phyloP scores from a whole-genome alignment of 2,113 vertebrate genomes.

The Edolisoma coerulescens region DNA sequence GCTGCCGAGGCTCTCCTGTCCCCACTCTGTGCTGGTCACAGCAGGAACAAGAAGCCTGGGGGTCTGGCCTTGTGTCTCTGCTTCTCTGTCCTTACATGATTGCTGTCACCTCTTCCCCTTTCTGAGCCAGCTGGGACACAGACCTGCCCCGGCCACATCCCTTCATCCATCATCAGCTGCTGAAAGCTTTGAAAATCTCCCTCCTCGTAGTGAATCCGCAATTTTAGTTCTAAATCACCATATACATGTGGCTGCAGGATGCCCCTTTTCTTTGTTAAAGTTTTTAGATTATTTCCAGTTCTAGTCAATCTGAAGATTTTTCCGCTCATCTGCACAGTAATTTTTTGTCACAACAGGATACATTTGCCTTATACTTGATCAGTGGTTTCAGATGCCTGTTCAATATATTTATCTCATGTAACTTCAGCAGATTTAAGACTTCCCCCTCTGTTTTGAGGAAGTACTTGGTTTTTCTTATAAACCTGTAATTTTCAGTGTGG shows the following conservation, averaged over 20 bases:
- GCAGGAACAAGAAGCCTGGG: neutral
- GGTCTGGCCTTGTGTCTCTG: neutral
- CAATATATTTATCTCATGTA: conserved; percentile 30
- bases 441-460: conserved; percentile 42
- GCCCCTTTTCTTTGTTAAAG: neutral
- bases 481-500: conserved; percentile 78
- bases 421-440: conserved; percentile 67
- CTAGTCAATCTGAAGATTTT: neutral
- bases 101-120: neutral
- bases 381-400: conserved; percentile 41
- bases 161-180: neutral
- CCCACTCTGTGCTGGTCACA: neutral
- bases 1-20: neutral
- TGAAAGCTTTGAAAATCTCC: neutral
- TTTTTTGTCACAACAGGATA: neutral
- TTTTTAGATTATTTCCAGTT: neutral
- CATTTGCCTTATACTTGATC: conserved; percentile 10
- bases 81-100: neutral
- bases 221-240: neutral
- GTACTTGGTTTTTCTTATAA: conserved; percentile 68
- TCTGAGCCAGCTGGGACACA: neutral
- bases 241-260: neutral
- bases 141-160: neutral
- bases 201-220: neutral
- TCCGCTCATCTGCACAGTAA: neutral